These are phyloP conservation scores for Gymnodraco acuticeps DNA, from an alignment of 2,797 vertebrate genomes.

Conservation along the genomic window DNA sequence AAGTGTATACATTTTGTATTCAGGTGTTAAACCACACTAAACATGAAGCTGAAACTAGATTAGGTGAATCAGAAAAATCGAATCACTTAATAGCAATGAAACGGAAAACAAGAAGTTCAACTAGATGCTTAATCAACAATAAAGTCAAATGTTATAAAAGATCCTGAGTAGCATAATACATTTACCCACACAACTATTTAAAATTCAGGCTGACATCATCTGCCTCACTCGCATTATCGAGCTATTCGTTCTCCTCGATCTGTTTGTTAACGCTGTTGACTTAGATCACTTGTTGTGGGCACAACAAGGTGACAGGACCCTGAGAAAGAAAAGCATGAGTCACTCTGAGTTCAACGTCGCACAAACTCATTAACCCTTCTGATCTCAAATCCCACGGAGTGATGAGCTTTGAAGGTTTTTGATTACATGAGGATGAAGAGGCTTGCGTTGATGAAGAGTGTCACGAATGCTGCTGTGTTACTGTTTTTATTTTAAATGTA, in stretches of 20 bases:
- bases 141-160: background rate
- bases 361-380: conserved; percentile 3
- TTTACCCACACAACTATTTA: background rate
- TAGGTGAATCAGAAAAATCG: background rate
- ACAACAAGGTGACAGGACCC: background rate
- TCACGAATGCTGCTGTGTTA: background rate
- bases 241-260: background rate
- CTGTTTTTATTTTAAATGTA: background rate
- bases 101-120: background rate
- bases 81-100: background rate
- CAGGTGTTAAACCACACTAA: too few relatives aligned
- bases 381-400: background rate
- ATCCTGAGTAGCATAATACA: background rate
- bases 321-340: background rate
- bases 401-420: background rate
- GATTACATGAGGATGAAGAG: background rate
- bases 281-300: background rate
- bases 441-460: background rate
- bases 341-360: background rate
- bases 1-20: too few relatives aligned
- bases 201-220: background rate
- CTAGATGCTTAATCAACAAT: background rate
- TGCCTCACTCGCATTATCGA: background rate
- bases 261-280: background rate
- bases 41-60: background rate